Evolutionary conservation across 2,888 invertebrate species (phyloP).

Genomic region (Perdita meconis): DNA sequence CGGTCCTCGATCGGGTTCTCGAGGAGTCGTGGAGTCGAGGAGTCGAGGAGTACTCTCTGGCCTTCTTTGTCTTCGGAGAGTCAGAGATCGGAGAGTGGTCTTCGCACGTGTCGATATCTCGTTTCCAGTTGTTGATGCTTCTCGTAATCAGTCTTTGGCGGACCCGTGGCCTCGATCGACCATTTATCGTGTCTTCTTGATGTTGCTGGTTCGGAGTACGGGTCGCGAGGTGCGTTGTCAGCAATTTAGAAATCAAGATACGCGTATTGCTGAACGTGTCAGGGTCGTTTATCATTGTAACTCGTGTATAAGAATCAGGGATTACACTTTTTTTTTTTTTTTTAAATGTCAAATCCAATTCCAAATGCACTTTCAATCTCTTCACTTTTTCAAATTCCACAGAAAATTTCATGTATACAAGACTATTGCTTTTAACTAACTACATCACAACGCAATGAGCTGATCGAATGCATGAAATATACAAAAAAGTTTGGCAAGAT

Average conservation of each 20-base stretch:
- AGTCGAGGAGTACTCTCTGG: constrained; percentile 71
- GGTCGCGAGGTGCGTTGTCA: not conserved
- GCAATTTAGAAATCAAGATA: not conserved
- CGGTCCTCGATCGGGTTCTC: constrained; percentile 77
- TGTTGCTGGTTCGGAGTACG: not conserved
- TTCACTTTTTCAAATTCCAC: too few relatives aligned
- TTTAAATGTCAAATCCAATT: too few relatives aligned
- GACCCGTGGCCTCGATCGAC: not conserved
- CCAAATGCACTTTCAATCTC: too few relatives aligned
- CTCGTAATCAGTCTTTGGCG: not conserved
- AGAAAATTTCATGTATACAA: too few relatives aligned
- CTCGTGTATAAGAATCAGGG: not conserved
- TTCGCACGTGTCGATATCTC: constrained; percentile 56
- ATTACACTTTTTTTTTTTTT: not conserved
- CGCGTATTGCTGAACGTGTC: not conserved
- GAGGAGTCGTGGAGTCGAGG: too few relatives aligned
- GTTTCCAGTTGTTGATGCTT: constrained; percentile 25
- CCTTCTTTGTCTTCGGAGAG: constrained; percentile 66
- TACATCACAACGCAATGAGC: too few relatives aligned
- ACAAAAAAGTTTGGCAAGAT: too few relatives aligned
- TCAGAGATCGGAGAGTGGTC: too few relatives aligned
- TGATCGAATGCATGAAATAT: too few relatives aligned
- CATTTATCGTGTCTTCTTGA: not conserved
- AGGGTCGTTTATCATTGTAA: constrained; percentile 3
- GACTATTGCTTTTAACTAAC: too few relatives aligned